Base-by-base conservation (phyloP, 2,797 vertebrate species). In the Xenops minutus region DNA sequence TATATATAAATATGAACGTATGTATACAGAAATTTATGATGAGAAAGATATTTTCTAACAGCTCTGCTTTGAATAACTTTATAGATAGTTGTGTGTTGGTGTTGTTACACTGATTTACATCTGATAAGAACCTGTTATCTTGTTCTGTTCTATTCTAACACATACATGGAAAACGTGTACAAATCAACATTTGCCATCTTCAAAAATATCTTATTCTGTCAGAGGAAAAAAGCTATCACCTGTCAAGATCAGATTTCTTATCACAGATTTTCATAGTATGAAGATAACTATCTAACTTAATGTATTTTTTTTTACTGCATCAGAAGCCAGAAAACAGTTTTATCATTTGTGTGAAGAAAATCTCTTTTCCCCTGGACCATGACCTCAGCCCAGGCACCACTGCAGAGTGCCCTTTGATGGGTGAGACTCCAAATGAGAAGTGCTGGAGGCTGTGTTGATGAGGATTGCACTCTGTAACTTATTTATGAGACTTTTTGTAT, bases 401-500 rank as follows among this genome's bases (percentile, higher is more conserved):
- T 84, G 71, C 58, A 74, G 49, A n/a, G 0, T 83, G 73, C 37
- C 69, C 75, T 96, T 97, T 96, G 88, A 92, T 96, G 82, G 89
- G 66, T 44, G 76, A 91, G 71, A 88, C 36, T 94, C 84, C 63
- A 93, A 94, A 94, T 80, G 61, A 85, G 43, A 92, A 88, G 71
- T 51, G 61, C 79, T 86, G 54, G 56, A 92, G 88, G 91, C 78
- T 79, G 37, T 83, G 64, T 73, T 94, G 93, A 89, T 95, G 89
- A 95, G 63, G 48, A 82, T 68, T 96, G 84, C 51, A 78, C 61
- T 85, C 66, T 88, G n/a, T 87, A 95, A 94, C 67, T 94, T 95
- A 96, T 95, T 95, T 93, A 96, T 95, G 76, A 92, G 82, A n/a
- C 6, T 63, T 85, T 82, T 79, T 63, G 34, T 76, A 39, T 49